These are phyloP conservation scores for Upupa epops DNA, from an alignment of 2,113 vertebrate genomes.

Conservation along the genomic window DNA sequence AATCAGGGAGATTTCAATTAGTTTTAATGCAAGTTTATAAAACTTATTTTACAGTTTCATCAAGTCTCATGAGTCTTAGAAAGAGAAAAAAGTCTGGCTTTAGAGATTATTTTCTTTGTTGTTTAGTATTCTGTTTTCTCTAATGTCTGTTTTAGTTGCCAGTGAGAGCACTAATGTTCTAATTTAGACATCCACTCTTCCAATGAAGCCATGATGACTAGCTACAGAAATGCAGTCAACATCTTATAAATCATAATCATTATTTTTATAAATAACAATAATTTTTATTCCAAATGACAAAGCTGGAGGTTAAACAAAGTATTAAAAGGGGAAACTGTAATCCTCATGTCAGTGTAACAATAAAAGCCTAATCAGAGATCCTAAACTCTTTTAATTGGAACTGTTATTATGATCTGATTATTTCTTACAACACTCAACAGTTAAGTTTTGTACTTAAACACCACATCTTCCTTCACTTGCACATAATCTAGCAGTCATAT, in stretches of 20 bases:
- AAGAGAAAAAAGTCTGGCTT: not conserved
- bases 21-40: not conserved
- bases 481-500: constrained; percentile 16
- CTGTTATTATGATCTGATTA: not conserved
- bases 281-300: not conserved
- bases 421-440: constrained; percentile 2
- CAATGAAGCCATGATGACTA: not conserved
- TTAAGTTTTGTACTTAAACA: constrained; percentile 22
- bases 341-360: not conserved
- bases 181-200: not conserved
- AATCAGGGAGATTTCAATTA: not conserved
- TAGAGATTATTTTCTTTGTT: not conserved
- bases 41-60: not conserved
- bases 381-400: not conserved
- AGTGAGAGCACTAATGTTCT: not conserved
- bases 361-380: not conserved
- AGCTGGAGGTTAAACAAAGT: not conserved
- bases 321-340: not conserved
- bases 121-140: not conserved
- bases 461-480: not conserved
- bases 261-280: no score
- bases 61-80: not conserved
- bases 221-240: not conserved
- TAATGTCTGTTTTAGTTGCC: not conserved
- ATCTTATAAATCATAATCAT: not conserved